Base-by-base conservation (phyloP, 2,888 invertebrate genomes). In the Nymphalis c-album region DNA sequence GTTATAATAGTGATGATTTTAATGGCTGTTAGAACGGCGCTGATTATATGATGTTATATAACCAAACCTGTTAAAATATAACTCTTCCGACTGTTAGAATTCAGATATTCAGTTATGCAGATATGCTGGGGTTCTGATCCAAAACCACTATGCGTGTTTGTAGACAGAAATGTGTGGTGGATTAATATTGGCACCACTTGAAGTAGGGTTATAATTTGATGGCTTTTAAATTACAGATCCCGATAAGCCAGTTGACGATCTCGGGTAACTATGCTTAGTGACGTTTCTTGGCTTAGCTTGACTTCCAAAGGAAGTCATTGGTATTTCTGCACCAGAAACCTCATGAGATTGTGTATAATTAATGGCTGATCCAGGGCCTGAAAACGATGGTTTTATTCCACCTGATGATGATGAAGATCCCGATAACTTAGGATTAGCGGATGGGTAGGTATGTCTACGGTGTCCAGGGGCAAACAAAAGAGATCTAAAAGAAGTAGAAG, bases 11-110 rank as follows among this genome's bases (percentile, higher is more conserved):
- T 87, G 82, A 46, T 86, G 76, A 48, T 87, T 76, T 66, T 89
- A 78, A 71, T 87, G 79, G 60, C 76, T 82, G 63, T 88, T 83
- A 3, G 91, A 90, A 10, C 91, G 85, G 2, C 88, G 89, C 74
- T 90, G 78, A 71, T 92, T 91, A 69, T 92, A 91, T 47, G 91
- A 76, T 17, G 91, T n/a, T n/a, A n/a, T n/a, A n/a, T n/a, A n/a
- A n/a, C 77, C 48, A 92, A 74, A 2, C 91, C 91, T 18, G 87
- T 90, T 68, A 92, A 75, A 16, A 92, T 73, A 69, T 91, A 85
- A 68, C 87, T 78, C 67, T 85, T 91, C 8, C 87, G 84, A 71
- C 91, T 91, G 22, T 79, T 80, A 7, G 91, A 91, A 73, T 86
- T 77, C 71, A 88, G 84, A 69, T 91, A 91, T 71, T 90, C 82